phyloP scores from a whole-genome alignment of 1,140 invertebrate species.

The Pogonognathellus flavescens region DNA sequence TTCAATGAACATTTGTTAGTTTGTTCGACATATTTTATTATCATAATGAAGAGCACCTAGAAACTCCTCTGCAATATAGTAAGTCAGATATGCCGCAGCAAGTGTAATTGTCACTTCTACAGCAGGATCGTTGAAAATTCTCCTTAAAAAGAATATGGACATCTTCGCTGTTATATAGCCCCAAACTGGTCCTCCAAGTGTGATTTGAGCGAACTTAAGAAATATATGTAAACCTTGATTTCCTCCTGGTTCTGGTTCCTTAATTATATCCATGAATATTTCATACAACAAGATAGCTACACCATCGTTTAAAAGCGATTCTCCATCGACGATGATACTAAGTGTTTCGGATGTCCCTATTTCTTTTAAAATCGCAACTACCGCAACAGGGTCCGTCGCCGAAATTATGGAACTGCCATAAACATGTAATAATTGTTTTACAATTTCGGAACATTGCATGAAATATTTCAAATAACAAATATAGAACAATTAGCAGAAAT shows the following conservation, averaged over 20 bases:
- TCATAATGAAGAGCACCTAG: constrained; percentile 63
- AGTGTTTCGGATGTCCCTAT: constrained; percentile 69
- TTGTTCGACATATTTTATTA: no score
- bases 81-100: constrained; percentile 71
- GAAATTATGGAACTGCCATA: constrained; percentile 71
- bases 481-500: no score
- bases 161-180: constrained; percentile 70
- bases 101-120: constrained; percentile 72
- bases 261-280: constrained; percentile 64
- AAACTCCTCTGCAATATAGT: constrained; percentile 70
- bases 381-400: constrained; percentile 72
- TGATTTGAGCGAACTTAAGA: constrained; percentile 3
- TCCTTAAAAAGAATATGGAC: constrained; percentile 69
- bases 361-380: constrained; percentile 71
- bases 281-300: constrained; percentile 71
- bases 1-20: no score
- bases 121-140: constrained; percentile 70
- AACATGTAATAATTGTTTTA: no score
- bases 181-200: constrained; percentile 69
- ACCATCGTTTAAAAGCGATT: constrained; percentile 73
- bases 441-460: no score
- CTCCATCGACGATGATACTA: constrained; percentile 71
- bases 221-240: not conserved
- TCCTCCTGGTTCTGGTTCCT: not conserved
- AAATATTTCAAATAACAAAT: no score